Conservation (phyloP, 2,888 invertebrate species). For the Pollenia angustigena region DNA sequence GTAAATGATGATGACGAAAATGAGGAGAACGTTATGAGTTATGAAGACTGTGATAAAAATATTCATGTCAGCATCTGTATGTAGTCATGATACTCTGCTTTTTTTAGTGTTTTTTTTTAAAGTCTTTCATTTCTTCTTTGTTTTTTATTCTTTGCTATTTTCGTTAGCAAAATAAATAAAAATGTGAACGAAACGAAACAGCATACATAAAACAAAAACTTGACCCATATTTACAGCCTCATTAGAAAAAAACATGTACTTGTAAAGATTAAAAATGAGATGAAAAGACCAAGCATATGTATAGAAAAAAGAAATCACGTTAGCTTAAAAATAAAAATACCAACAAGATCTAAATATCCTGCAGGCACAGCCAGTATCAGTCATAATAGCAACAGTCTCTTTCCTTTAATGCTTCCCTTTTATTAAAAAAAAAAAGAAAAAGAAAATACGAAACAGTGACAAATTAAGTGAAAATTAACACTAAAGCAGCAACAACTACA, state of each 20-base stretch:
- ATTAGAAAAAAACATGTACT: conserved; percentile 51
- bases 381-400: conserved; percentile 5
- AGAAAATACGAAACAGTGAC: conserved; percentile 32
- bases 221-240: conserved; percentile 68
- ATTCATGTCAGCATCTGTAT: neutral
- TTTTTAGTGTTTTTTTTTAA: neutral
- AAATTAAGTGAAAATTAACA: conserved; percentile 70
- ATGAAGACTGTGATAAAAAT: neutral
- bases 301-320: neutral
- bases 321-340: neutral
- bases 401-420: neutral
- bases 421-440: neutral
- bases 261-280: conserved; percentile 1
- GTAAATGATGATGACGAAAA: neutral
- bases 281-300: conserved; percentile 11
- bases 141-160: conserved; percentile 1
- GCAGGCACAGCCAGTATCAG: neutral
- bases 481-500: conserved; percentile 16
- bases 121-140: neutral
- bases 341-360: neutral
- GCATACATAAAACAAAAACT: conserved; percentile 61
- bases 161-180: neutral
- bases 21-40: conserved; percentile 37
- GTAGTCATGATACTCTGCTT: neutral
- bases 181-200: neutral